Evolutionary conservation across 2,888 invertebrate genomes (phyloP).

Genomic region (Diaphora mendica): DNA sequence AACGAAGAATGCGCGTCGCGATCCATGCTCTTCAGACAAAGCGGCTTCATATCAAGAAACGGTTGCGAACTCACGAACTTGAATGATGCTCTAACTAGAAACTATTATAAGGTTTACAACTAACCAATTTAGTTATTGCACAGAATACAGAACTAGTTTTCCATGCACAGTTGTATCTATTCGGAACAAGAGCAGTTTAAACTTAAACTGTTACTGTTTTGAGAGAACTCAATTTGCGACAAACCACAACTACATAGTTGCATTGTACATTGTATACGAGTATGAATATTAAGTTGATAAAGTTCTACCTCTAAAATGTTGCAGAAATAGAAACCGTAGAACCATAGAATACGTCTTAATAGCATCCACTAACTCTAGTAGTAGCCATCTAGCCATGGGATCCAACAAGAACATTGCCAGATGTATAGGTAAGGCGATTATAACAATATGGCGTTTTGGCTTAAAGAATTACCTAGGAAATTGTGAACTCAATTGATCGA

Average conservation of each 20-base stretch:
- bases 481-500: not conserved
- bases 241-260: not conserved
- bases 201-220: slow-evolving; percentile 1
- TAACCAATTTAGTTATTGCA: slow-evolving; percentile 18
- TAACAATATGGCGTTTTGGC: not conserved
- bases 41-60: slow-evolving; percentile 31
- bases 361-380: not conserved
- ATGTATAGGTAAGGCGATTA: not conserved
- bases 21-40: slow-evolving; percentile 30
- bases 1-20: slow-evolving; percentile 28
- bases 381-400: not conserved
- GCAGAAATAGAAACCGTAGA: not conserved
- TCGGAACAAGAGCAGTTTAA: slow-evolving; percentile 8
- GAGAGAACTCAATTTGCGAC: slow-evolving; percentile 5
- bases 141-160: slow-evolving; percentile 10
- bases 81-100: slow-evolving; percentile 10
- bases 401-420: not conserved
- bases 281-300: not conserved
- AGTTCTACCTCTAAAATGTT: not conserved
- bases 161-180: slow-evolving; percentile 1
- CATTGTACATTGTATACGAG: not conserved
- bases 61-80: slow-evolving; percentile 16
- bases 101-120: slow-evolving; percentile 21
- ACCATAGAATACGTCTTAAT: not conserved
- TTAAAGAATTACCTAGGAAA: not conserved